Percentiles rank a stretch among this genome's conserved stretches.
Conservation (phyloP, 2,113 vertebrate species). For the Acinonyx jubatus region DNA sequence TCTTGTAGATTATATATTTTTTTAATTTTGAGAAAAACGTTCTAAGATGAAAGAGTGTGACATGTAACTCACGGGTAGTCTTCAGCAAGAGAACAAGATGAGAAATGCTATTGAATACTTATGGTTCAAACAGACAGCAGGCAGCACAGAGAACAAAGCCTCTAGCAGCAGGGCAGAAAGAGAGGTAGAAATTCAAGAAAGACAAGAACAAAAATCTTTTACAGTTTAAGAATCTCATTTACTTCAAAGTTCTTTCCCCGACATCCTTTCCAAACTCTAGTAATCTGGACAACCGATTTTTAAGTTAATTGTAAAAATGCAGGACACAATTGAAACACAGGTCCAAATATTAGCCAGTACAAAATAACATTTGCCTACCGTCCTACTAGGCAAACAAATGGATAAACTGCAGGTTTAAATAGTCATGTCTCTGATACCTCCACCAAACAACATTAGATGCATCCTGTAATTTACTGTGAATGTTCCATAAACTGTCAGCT, state of each 20-base stretch:
- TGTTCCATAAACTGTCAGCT: background rate
- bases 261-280: background rate
- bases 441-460: background rate
- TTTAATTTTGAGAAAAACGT: background rate
- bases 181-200: constrained; percentile 5
- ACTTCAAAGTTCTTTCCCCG: background rate
- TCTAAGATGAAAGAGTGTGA: background rate
- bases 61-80: background rate
- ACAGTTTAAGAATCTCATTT: background rate
- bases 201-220: background rate
- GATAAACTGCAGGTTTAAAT: background rate
- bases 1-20: background rate
- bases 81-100: constrained; percentile 12
- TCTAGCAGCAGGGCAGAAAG: background rate
- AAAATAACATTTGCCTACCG: background rate
- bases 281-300: background rate
- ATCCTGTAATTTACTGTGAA: background rate
- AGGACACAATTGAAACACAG: background rate
- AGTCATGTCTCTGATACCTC: background rate
- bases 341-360: background rate
- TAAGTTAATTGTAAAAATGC: background rate
- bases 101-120: background rate
- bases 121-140: background rate
- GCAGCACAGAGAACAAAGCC: background rate
- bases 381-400: background rate